Conservation (phyloP, 2,888 invertebrate species). For the Yponomeuta cagnagella region DNA sequence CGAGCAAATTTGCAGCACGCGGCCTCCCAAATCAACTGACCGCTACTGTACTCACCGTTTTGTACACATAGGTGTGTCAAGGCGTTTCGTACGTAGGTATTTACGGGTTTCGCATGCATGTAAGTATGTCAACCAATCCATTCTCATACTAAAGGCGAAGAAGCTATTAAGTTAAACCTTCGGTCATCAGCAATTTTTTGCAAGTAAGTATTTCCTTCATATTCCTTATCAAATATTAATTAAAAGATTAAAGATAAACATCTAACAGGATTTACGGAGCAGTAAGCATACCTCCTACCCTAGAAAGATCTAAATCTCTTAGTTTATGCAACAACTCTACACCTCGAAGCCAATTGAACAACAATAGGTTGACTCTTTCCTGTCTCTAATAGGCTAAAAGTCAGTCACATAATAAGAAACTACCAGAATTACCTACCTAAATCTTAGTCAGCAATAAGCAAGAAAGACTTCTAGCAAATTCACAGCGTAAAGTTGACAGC, state of each 20-base stretch:
- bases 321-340: background rate
- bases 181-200: background rate
- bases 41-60: too few relatives aligned
- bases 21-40: too few relatives aligned
- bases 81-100: too few relatives aligned
- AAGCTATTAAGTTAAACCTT: too few relatives aligned
- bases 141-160: too few relatives aligned
- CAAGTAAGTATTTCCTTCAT: background rate
- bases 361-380: constrained; percentile 1
- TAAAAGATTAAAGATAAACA: background rate
- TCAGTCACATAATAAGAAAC: background rate
- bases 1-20: too few relatives aligned
- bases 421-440: background rate
- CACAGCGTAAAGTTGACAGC: too few relatives aligned
- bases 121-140: too few relatives aligned
- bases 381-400: background rate
- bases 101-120: too few relatives aligned
- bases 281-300: background rate
- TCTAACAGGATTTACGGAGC: background rate
- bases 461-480: too few relatives aligned
- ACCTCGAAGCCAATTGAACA: background rate
- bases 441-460: too few relatives aligned
- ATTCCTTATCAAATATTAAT: background rate
- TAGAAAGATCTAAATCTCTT: background rate
- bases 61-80: too few relatives aligned